Evolutionary conservation across 2,888 invertebrate genomes (phyloP).

Genomic region (Villa cingulata): DNA sequence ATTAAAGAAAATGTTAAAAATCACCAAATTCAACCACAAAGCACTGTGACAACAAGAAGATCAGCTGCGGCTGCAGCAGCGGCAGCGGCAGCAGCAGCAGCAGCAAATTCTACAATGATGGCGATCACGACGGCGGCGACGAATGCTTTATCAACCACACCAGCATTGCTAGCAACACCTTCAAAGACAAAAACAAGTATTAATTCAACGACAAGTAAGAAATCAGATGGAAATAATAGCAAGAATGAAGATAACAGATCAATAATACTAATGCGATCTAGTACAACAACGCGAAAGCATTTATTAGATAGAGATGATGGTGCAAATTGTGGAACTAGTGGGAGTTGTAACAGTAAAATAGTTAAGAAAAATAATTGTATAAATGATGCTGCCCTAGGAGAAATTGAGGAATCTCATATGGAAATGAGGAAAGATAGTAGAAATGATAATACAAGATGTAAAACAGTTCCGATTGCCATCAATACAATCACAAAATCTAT

Average conservation of each 20-base stretch:
- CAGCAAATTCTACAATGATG: background rate
- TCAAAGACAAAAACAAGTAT: background rate
- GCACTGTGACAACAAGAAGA: slow-evolving; percentile 6
- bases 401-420: slow-evolving; percentile 5
- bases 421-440: background rate
- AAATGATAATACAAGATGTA: background rate
- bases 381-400: slow-evolving; percentile 1
- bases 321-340: slow-evolving; percentile 3
- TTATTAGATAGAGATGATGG: background rate
- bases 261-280: background rate
- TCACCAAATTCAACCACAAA: slow-evolving; percentile 5
- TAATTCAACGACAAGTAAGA: background rate
- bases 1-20: slow-evolving; percentile 4
- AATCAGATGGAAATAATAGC: background rate
- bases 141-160: background rate
- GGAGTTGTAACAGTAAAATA: slow-evolving; percentile 4
- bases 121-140: background rate
- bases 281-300: background rate
- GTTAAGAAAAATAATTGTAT: slow-evolving; percentile 6
- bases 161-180: background rate
- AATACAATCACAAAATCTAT: slow-evolving; percentile 1
- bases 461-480: background rate
- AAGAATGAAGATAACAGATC: slow-evolving; percentile 1
- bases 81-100: slow-evolving; percentile 4
- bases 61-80: slow-evolving; percentile 6